Evolutionary conservation across 1,140 invertebrate species (phyloP), one percentile per base, ranked within the genome.

Genomic region (Heliconius melpomene): DNA sequence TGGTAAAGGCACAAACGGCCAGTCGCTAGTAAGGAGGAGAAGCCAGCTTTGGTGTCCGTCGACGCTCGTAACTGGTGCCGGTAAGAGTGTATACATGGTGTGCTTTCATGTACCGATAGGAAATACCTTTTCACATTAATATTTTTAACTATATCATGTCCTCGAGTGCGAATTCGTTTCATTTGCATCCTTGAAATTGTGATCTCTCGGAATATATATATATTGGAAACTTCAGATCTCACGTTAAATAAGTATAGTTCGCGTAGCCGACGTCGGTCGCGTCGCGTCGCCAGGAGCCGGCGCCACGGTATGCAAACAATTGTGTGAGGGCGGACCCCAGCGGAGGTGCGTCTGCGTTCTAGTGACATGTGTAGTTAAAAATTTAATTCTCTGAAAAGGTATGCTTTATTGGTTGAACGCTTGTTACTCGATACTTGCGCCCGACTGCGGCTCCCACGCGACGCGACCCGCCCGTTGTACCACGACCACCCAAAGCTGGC

Each of bases 401-500:
- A 93, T 92, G 89, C 85, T 91, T 91, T 91, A 92, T 92, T 93
- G 90, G 92, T 92, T 90, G 88, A 87, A 87, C 85, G 89, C 90
- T 91, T 89, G 84, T 86, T 86, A 85, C 84, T 81, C 77, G 72
- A 89, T 91, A 90, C 90, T 93, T 91, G 91, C 91, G 91, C 88
- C 80, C 83, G 82, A 86, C 77, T 79, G 66, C 52, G 80, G 85
- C 85, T 82, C 50, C 50, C 16, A 16, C 13, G 18, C 50, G 85
- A 83, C 85, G 82, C 85, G 85, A 88, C 83, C 83, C 88, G 88
- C 84, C 83, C 88, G 79, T 78, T 74, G 83, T 79, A 76, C 82
- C 79, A 85, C 76, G 80, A 82, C 83, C 86, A 94, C 95, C 95
- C 95, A 95, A 95, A 95, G 95, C 95, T 95, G 95, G 96, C 96